Conservation (phyloP, 2,888 invertebrate species). For the Molorchus minor region DNA sequence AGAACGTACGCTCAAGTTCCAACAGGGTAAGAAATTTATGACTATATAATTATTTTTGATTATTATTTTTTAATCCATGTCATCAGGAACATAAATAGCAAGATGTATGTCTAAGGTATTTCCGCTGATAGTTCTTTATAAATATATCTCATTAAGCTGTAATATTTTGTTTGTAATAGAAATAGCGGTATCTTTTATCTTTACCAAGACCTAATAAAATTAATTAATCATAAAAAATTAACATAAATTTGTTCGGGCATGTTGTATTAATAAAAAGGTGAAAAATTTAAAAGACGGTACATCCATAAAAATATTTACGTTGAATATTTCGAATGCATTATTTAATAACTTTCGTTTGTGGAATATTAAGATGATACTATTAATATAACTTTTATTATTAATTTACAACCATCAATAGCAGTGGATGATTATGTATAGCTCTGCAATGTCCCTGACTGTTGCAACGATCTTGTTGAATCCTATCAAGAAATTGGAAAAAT, state of each 20-base stretch:
- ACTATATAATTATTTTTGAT: background rate
- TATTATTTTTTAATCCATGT: background rate
- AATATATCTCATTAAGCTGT: background rate
- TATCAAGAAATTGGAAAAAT: too few species aligned
- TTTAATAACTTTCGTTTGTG: too few species aligned
- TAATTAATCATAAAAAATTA: constrained; percentile 19
- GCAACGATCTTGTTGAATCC: too few species aligned
- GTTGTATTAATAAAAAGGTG: background rate
- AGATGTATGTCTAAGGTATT: background rate
- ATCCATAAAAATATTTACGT: background rate
- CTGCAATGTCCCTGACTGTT: too few species aligned
- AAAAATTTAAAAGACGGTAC: background rate
- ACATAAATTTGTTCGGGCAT: constrained; percentile 10
- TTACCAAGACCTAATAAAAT: background rate
- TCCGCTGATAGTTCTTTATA: background rate
- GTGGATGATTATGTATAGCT: too few species aligned
- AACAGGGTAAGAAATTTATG: background rate
- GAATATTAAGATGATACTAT: too few species aligned
- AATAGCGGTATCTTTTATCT: constrained; percentile 1
- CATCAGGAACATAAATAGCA: background rate
- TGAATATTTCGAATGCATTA: background rate
- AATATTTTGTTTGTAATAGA: background rate
- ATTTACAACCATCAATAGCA: too few species aligned
- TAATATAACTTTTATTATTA: too few species aligned
- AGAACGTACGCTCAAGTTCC: background rate